A percentile compares a stretch with the other conserved stretches of the same genome.
Conservation (phyloP, 2,113 vertebrate species). For the Apistogramma diplotaenia region DNA sequence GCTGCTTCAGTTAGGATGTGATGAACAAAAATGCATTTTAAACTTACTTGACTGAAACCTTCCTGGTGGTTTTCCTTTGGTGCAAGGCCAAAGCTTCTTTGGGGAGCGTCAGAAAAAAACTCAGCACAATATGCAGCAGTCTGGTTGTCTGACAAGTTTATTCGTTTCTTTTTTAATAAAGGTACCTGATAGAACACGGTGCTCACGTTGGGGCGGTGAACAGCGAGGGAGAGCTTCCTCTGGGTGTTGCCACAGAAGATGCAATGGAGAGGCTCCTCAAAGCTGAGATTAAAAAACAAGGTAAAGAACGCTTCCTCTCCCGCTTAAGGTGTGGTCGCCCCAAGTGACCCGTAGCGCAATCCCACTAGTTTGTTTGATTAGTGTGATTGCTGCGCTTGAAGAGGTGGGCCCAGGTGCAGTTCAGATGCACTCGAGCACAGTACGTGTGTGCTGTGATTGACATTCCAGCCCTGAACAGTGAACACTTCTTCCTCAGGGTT, state of each 20-base stretch:
- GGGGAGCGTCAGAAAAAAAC: neutral
- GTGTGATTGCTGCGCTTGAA: neutral
- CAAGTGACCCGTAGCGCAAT: neutral
- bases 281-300: slow-evolving; percentile 82
- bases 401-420: neutral
- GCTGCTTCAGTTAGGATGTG: no score
- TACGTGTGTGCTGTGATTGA: neutral
- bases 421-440: neutral
- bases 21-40: neutral
- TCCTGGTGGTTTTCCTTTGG: neutral
- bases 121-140: neutral
- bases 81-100: neutral
- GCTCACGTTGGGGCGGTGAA: slow-evolving; percentile 79
- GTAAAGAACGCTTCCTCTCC: slow-evolving; percentile 40
- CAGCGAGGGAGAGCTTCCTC: slow-evolving; percentile 83
- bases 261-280: slow-evolving; percentile 80
- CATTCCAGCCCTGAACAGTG: neutral
- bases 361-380: neutral
- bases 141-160: neutral
- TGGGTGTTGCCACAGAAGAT: slow-evolving; percentile 81
- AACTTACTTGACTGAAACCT: neutral
- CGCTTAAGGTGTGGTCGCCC: neutral
- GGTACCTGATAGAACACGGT: slow-evolving; percentile 80
- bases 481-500: neutral
- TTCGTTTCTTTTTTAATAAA: slow-evolving; percentile 20